Evolutionary conservation across 2,888 invertebrate genomes (phyloP).

Genomic region (Drosophila leonis): DNA sequence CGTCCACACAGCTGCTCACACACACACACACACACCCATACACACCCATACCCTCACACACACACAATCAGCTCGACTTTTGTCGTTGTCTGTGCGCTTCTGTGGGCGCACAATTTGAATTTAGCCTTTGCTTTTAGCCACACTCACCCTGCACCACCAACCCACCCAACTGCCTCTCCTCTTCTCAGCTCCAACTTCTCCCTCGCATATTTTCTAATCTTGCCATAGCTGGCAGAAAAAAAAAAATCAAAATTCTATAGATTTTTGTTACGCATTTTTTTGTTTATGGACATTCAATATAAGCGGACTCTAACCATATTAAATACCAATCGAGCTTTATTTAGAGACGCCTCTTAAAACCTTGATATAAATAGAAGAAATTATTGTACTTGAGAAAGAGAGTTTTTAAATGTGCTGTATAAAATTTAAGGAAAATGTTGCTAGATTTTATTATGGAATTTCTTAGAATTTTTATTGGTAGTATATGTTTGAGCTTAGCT

Average conservation of each 20-base stretch:
- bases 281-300: conserved; percentile 28
- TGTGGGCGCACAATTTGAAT: conserved; percentile 26
- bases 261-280: conserved; percentile 46
- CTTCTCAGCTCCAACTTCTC: neutral
- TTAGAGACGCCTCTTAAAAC: neutral
- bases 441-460: no score
- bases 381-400: neutral
- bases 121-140: conserved; percentile 43
- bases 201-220: conserved; percentile 52
- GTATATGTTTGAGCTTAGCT: no score
- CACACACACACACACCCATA: conserved; percentile 1
- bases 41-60: conserved; percentile 19
- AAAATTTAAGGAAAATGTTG: no score
- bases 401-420: no score
- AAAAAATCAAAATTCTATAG: conserved; percentile 26
- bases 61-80: conserved; percentile 7
- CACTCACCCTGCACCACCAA: neutral
- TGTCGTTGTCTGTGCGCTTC: conserved; percentile 23
- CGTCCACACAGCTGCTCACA: conserved; percentile 10
- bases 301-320: conserved; percentile 7
- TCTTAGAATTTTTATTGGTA: no score
- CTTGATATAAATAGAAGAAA: neutral
- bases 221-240: conserved; percentile 20
- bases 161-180: neutral
- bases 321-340: conserved; percentile 19